Base-by-base conservation (phyloP, 2,888 invertebrate genomes). In the Ligdia adustata region DNA sequence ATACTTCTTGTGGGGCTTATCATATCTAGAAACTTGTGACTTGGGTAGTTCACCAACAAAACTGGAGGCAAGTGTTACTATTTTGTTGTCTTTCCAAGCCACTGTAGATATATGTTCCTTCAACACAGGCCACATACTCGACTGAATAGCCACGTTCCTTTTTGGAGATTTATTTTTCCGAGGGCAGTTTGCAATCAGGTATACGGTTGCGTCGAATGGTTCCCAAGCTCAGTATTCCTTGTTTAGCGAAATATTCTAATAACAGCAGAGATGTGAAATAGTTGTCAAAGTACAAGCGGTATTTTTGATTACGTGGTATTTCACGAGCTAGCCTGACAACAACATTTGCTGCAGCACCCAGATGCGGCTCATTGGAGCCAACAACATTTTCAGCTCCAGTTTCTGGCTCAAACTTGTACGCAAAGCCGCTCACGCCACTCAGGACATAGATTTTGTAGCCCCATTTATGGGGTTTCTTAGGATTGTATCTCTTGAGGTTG, bases 41-140 rank as follows among this genome's bases (percentile, higher is more conserved):
- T 18, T 18, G 18, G 18, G 18, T 18, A 18, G 18, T 18, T 18
- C 18, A 18, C 18, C 18, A 18, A 18, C 18, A 18, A 18, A 18
- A 18, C 18, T 18, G 18, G 18, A 18, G 1, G 31, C 31, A 9
- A 31, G 16, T 9, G 9, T 31, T 2, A 16, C 31, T 15, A 16
- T 16, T 16, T 31, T 75, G 51, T 76, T 77, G 50, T 72, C 69
- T 45, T 62, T 68, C 72, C 50, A 56, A 4, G 34, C 35, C 65
- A 75, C 64, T 22, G 18, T 18, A 18, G 18, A 18, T 18, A 18
- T 18, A 18, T 32, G 46, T 52, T 35, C 57, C 64, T 38, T 68
- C 51, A 34, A 58, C 42, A 37, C 43, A 31, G 32, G 55, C 43
- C 15, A 52, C 52, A 28, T 45, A 34, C 20, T 53, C 45, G 1